Evolutionary conservation across 2,888 invertebrate genomes (phyloP), one percentile per base, ranked within the genome.

Genomic region (Pseudoips prasinana): DNA sequence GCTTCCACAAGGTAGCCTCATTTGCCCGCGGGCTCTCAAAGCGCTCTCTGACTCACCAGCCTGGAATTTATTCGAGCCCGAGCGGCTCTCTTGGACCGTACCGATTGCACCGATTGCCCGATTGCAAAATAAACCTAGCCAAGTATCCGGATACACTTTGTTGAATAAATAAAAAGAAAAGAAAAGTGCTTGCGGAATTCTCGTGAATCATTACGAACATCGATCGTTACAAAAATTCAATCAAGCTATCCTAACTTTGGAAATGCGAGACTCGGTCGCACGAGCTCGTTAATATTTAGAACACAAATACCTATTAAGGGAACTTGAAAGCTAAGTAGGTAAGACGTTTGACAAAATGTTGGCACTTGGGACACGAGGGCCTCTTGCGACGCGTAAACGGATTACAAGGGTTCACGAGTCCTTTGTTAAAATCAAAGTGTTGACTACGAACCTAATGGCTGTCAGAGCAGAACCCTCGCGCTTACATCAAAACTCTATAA

Each of bases 371-470:
- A 63, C 66, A 58, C 68, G 69, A 73, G 72, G 63, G 63, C 53
- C 62, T 63, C 70, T 72, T 56, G 63, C 52, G 63, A 62, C 46
- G 66, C 62, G 69, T 80, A 83, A 84, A 74, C 74, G 78, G 81
- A 84, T 84, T 84, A 82, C 68, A 67, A 73, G 72, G 78, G 77
- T 73, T 57, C 62, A 55, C 47, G 45, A 44, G 48, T 49, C 72
- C 73, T 73, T 78, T 75, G 73, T 74, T 77, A 74, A 74, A 77
- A 78, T 77, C 76, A 71, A 77, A 80, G 74, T 74, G 77, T 79
- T 79, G 76, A 76, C 78, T 72, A 64, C 54, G 51, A 62, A 61
- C 63, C 65, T 76, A 77, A 82, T 78, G 72, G 74, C 58, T 67
- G 69, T 72, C 70, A 67, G 57, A 22, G 30, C 39, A 40, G 39